Evolutionary conservation across 2,113 vertebrate genomes (phyloP), one percentile per base, ranked within the genome.

Genomic region (Ciconia stormi): DNA sequence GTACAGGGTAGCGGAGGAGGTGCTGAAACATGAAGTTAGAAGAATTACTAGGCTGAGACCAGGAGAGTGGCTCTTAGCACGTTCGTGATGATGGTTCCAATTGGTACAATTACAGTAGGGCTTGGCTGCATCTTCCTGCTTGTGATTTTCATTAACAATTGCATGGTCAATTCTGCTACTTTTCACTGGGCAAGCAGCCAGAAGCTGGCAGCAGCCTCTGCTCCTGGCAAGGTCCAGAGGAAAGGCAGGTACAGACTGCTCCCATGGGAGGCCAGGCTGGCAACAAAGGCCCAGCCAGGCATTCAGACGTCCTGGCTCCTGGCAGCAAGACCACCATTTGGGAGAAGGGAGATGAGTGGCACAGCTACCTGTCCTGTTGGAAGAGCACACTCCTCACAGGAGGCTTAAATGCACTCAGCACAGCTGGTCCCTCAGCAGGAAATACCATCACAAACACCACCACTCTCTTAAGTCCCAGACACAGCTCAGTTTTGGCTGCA

Each of bases 321-420:
- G 53, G 40, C 65, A 50, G 18, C n/a, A 58, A 70, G 56, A 52
- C 0, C 1, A 29, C 22, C 1, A 0, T 18, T 7, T n/a, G 23
- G 42, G 72, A 79, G 42, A 49, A 19, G 29, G 38, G 40, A 78
- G 40, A 32, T 1, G 14, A 65, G 58, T 2, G 20, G 53, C 49
- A 58, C 17, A 50, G 69, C 23, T 63, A 69, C 38, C 76, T 47
- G 56, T 46, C 38, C 56, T 27, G 13, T 16, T 20, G 20, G 62
- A 86, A 32, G 6, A 38, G 49, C 38, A 63, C 6, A 12, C 14
- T 52, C 25, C 32, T 58, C 38, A 17, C 29, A 40, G 55, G 34
- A 69, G 22, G 36, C 49, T 47, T n/a, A 42, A 38, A 23, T 22
- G 30, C 19, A 16, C 59, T 29, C 25, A 16, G 77, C 50, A 36